Base-by-base conservation (phyloP, 2,888 invertebrate species). In the Pimpla rufipes region DNA sequence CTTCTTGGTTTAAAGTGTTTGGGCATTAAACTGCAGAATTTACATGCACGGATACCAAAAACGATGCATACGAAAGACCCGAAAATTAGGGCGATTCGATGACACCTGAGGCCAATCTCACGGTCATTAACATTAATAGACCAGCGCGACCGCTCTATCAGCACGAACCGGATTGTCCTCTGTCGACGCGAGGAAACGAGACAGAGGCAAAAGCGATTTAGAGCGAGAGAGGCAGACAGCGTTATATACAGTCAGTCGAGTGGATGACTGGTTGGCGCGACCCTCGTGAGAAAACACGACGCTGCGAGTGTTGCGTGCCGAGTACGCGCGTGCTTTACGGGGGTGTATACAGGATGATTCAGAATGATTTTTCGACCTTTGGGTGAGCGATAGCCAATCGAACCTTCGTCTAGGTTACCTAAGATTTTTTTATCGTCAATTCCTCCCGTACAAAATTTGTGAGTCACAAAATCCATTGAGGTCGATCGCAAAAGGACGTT, bases 41-140 rank as follows among this genome's bases (percentile, higher is more conserved):
- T n/a, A n/a, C n/a, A n/a, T n/a, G n/a, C n/a, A n/a, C n/a, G n/a
- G n/a, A n/a, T n/a, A n/a, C n/a, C n/a, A n/a, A n/a, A n/a, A n/a
- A n/a, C n/a, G n/a, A 45, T 45, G 13, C 13, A 23, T 11, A 13
- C 6, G n/a, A 55, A 23, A 70, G 8, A 4, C 21, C 8, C 35
- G 11, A 35, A 18, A 68, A 50, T 68, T 18, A 6, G 68, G 37
- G 47, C 50, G 47, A 23, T 23, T 35, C 13, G 16, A 47, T 62
- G 64, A 64, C 62, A 64, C 62, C 74, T 62, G 62, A 47, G 37
- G 10, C 50, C 37, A 64, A 64, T 74, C 74, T 74, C 74, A 62
- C 62, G 74, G 50, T 64, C 50, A 74, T 74, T 73, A 59, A 73
- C 29, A 73, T 73, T 74, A 64, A 73, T 37, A 64, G 62, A 45